Conservation (phyloP, 1,140 invertebrate genomes). For the Trichonephila clavata region DNA sequence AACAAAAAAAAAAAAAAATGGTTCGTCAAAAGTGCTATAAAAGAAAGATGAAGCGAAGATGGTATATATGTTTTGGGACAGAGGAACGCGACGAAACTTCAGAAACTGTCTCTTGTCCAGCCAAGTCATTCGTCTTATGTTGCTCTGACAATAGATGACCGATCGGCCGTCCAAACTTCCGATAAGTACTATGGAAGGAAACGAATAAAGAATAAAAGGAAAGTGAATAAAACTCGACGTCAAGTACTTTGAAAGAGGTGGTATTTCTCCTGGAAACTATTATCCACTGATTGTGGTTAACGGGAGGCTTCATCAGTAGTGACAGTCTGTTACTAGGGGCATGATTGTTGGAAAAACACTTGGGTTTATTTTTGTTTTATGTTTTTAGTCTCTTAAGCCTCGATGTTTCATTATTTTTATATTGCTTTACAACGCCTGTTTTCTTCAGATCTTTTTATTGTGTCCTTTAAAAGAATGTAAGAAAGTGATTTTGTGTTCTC, state of each 20-base stretch:
- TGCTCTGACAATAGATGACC: conserved; percentile 70
- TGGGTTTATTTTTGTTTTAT: not conserved
- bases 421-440: too few species aligned
- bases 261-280: conserved; percentile 61
- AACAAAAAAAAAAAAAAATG: not conserved
- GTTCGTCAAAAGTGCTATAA: conserved; percentile 21
- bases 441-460: too few species aligned
- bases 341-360: conserved; percentile 56
- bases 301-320: conserved; percentile 45
- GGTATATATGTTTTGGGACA: conserved; percentile 57
- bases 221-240: conserved; percentile 15
- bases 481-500: too few species aligned
- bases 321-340: conserved; percentile 38
- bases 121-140: conserved; percentile 68
- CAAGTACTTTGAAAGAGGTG: conserved; percentile 46
- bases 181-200: conserved; percentile 30
- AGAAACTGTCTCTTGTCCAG: conserved; percentile 53
- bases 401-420: not conserved
- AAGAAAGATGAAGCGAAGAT: conserved; percentile 34
- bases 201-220: conserved; percentile 36
- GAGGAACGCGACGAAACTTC: conserved; percentile 48
- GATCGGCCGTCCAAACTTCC: conserved; percentile 45
- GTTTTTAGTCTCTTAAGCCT: not conserved
- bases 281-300: conserved; percentile 58
- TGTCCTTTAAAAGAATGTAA: too few species aligned